Evolutionary conservation across 2,797 vertebrate genomes (phyloP).

Genomic region (Chiloscyllium punctatum): DNA sequence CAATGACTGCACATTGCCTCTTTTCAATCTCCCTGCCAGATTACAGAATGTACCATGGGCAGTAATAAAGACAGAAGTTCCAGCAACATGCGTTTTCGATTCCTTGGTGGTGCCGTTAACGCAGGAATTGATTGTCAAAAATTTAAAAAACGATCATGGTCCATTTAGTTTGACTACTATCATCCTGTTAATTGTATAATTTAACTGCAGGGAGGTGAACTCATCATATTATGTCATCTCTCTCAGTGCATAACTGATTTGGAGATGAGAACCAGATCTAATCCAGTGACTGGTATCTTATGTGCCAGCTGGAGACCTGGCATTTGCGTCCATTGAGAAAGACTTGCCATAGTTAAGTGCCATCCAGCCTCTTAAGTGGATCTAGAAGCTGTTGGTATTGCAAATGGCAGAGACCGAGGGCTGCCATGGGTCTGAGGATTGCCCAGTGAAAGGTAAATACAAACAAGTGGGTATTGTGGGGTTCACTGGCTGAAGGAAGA

Average conservation of each 20-base stretch:
- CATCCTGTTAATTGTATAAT: background rate
- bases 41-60: background rate
- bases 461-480: too few relatives aligned
- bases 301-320: too few relatives aligned
- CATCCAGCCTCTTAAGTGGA: too few relatives aligned
- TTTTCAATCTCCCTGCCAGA: background rate
- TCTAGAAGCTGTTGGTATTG: too few relatives aligned
- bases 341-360: too few relatives aligned
- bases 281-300: too few relatives aligned
- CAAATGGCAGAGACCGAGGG: too few relatives aligned
- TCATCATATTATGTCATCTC: background rate
- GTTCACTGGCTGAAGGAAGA: too few relatives aligned
- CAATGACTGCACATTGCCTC: too few relatives aligned
- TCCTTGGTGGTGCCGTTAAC: background rate
- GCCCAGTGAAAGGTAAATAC: too few relatives aligned
- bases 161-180: background rate
- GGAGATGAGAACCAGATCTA: background rate
- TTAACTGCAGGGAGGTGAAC: background rate
- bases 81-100: background rate
- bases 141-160: background rate
- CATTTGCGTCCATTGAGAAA: too few relatives aligned
- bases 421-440: too few relatives aligned
- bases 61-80: background rate
- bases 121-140: background rate
- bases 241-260: background rate